phyloP scores from a whole-genome alignment of 2,113 vertebrate species.

The Nothobranchius kuhntae region DNA sequence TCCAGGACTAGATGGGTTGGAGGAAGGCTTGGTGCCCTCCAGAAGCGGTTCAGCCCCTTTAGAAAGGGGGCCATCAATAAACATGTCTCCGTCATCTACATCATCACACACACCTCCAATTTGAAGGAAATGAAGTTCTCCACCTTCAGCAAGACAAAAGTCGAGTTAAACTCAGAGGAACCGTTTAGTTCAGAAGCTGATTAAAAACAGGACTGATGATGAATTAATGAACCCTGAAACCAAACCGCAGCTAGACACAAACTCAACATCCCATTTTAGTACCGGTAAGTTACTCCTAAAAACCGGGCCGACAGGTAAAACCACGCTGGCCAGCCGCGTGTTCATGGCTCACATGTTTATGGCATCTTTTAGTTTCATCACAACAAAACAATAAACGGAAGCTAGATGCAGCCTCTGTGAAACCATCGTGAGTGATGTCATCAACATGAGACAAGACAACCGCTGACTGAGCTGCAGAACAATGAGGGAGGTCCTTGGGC shows the following conservation, averaged over 20 bases:
- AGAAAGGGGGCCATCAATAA: conserved; percentile 94
- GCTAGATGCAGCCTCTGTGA: too few relatives aligned
- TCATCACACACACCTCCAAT: conserved; percentile 98
- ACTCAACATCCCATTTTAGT: too few relatives aligned
- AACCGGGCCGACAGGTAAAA: too few relatives aligned
- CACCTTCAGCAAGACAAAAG: conserved; percentile 79
- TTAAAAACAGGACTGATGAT: background rate
- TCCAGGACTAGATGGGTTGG: conserved; percentile 96
- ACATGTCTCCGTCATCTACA: conserved; percentile 95
- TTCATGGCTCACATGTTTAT: background rate
- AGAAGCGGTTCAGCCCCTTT: conserved; percentile 91
- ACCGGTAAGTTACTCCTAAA: too few relatives aligned
- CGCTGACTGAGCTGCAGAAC: too few relatives aligned
- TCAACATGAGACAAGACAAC: too few relatives aligned
- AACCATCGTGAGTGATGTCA: too few relatives aligned
- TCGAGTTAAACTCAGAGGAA: too few relatives aligned
- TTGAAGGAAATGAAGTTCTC: conserved; percentile 99
- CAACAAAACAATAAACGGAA: background rate
- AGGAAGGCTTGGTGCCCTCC: conserved; percentile 91
- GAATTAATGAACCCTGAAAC: background rate
- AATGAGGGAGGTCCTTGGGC: too few relatives aligned
- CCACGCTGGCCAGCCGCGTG: too few relatives aligned
- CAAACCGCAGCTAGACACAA: background rate
- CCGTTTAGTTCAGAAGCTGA: too few relatives aligned
- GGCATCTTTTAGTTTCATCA: background rate